phyloP scores from a whole-genome alignment of 2,888 invertebrate genomes.

The Meiosimyza platycephala region DNA sequence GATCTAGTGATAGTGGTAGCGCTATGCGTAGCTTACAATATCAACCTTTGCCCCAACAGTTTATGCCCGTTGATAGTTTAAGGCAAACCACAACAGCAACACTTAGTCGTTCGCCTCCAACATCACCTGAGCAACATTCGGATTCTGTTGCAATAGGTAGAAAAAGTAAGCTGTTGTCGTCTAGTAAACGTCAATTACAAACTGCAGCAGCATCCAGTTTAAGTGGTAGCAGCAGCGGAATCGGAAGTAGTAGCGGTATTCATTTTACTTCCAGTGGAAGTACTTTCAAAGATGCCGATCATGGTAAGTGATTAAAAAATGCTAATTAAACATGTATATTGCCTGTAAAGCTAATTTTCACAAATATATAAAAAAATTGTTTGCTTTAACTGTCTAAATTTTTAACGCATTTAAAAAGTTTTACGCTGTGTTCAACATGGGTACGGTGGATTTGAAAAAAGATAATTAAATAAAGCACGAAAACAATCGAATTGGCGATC shows the following conservation, averaged over 20 bases:
- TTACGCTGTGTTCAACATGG: too few relatives aligned
- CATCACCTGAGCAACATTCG: slow-evolving; percentile 45
- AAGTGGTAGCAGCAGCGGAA: slow-evolving; percentile 45
- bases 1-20: slow-evolving; percentile 40
- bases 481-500: too few relatives aligned
- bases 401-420: too few relatives aligned
- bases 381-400: too few relatives aligned
- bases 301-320: slow-evolving; percentile 48
- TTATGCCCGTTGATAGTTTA: slow-evolving; percentile 42
- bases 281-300: slow-evolving; percentile 51
- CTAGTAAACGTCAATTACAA: slow-evolving; percentile 49
- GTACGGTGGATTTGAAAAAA: too few relatives aligned
- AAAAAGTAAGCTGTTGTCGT: slow-evolving; percentile 52
- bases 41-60: slow-evolving; percentile 56
- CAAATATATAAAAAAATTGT: too few relatives aligned
- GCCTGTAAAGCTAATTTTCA: too few relatives aligned
- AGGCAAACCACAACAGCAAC: slow-evolving; percentile 34
- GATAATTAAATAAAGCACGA: too few relatives aligned
- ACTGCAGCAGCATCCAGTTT: slow-evolving; percentile 20
- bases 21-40: slow-evolving; percentile 52
- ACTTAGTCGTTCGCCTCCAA: slow-evolving; percentile 43
- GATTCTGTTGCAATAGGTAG: slow-evolving; percentile 33
- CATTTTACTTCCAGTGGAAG: slow-evolving; percentile 45
- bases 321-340: too few relatives aligned
- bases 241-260: slow-evolving; percentile 39